Percentiles rank a stretch among this genome's conserved stretches.
Evolutionary conservation across 1,140 invertebrate species (phyloP).

Genomic region (Helicoverpa armigera): DNA sequence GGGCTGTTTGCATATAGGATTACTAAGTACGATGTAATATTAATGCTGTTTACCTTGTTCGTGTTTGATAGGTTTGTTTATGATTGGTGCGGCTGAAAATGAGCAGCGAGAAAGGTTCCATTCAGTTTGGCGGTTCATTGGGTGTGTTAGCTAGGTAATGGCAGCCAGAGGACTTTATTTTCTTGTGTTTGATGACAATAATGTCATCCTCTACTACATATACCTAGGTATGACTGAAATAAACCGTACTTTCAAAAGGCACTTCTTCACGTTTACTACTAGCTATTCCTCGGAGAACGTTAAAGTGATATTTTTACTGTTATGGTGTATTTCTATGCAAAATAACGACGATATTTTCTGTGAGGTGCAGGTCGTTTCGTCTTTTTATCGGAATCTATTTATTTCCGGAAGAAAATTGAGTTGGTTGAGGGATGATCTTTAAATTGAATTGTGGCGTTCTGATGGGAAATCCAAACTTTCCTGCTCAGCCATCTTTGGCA

Average conservation of each 20-base stretch:
- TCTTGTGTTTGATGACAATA: not conserved
- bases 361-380: not conserved
- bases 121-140: too few species aligned
- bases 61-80: too few species aligned
- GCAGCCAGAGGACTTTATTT: too few species aligned
- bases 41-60: conserved; percentile 1
- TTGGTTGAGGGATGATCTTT: not conserved
- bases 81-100: too few species aligned
- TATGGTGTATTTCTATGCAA: not conserved
- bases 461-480: conserved; percentile 11
- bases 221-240: too few species aligned
- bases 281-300: too few species aligned
- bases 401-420: conserved; percentile 9
- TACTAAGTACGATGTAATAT: not conserved
- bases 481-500: not conserved
- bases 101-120: too few species aligned
- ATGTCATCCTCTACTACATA: too few species aligned
- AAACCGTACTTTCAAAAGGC: too few species aligned
- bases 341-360: not conserved
- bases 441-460: conserved; percentile 14
- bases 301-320: too few species aligned
- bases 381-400: conserved; percentile 10
- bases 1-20: conserved; percentile 18
- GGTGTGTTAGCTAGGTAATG: too few species aligned
- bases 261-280: too few species aligned